Base-by-base conservation (phyloP, 2,888 invertebrate genomes). In the Agrotis ipsilon region DNA sequence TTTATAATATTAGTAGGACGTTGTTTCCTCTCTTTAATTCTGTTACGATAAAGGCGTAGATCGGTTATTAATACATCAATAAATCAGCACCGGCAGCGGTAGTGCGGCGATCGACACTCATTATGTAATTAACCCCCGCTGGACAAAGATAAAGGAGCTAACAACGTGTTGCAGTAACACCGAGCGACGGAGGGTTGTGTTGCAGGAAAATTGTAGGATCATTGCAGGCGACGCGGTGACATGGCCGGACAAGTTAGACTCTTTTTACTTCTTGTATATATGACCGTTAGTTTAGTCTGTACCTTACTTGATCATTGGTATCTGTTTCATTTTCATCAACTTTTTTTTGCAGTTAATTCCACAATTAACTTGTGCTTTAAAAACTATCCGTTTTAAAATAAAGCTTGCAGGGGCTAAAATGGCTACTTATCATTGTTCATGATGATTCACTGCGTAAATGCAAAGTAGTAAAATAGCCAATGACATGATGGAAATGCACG, bases 61-160 rank as follows among this genome's bases (percentile, higher is more conserved):
- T 57, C 39, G 61, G 39, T 68, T 74, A 67, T 74, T 66, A 74
- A 61, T 67, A 52, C 51, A 46, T 75, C 39, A 61, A 68, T 75
- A 74, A 43, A 61, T 61, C 57, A 57, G 61, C 2, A 0, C 18
- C 61, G n/a, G 11, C 21, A 21, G 24, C 49, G 55, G 16, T 16
- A 13, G 32, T 3, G 48, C 32, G 11, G 32, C 49, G 55, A 60
- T 45, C 45, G 39, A 39, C 19, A 39, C 61, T 75, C 68, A 75
- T 68, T 75, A 62, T 57, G 48, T 61, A 68, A 61, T 57, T 27
- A 61, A 21, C 57, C 43, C 19, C 16, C 27, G 21, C 61, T 43
- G 61, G 57, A 67, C 75, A n/a, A 13, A 51, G 13, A 61, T 55
- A 46, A 21, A 67, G 45, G 74, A 55, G 45, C 58, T 49, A 65